Evolutionary conservation across 2,113 vertebrate genomes (phyloP).

Genomic region (Rhadina sibilatrix): DNA sequence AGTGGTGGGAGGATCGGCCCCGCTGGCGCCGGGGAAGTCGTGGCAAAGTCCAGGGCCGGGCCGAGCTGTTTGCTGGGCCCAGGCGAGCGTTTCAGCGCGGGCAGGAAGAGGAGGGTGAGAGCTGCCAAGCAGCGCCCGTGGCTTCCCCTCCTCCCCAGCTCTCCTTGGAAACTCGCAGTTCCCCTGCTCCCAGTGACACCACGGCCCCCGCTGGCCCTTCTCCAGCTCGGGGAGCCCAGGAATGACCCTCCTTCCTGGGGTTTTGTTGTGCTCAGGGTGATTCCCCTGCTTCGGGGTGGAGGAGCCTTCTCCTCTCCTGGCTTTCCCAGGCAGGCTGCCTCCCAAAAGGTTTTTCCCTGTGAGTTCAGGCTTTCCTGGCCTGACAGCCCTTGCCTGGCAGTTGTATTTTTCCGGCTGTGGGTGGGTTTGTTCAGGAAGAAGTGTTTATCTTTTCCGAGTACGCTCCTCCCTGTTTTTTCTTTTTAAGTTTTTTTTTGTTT

Average conservation of each 20-base stretch:
- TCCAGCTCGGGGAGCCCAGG: neutral
- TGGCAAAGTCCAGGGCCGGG: slow-evolving; percentile 38
- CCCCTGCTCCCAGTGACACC: neutral
- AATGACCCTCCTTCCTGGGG: accelerated
- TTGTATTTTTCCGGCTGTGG: slow-evolving; percentile 40
- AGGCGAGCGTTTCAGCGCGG: neutral
- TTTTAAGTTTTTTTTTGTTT: neutral
- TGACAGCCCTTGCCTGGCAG: slow-evolving; percentile 3
- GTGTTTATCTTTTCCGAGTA: slow-evolving; percentile 42
- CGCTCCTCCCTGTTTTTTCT: neutral
- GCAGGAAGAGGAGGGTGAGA: neutral
- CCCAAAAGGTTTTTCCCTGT: neutral
- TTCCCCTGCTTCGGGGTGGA: accelerated
- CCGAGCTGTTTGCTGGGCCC: neutral
- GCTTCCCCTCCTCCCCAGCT: neutral
- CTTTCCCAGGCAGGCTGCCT: neutral
- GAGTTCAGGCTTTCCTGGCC: neutral
- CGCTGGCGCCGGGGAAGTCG: neutral
- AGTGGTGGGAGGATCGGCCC: neutral
- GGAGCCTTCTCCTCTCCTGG: neutral
- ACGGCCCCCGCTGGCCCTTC: neutral
- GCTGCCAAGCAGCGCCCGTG: neutral
- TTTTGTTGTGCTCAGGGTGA: neutral
- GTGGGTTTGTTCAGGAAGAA: slow-evolving; percentile 34
- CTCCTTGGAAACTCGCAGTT: accelerated